Evolutionary conservation across 1,140 invertebrate genomes (phyloP).

Genomic region (Bombus superbus): DNA sequence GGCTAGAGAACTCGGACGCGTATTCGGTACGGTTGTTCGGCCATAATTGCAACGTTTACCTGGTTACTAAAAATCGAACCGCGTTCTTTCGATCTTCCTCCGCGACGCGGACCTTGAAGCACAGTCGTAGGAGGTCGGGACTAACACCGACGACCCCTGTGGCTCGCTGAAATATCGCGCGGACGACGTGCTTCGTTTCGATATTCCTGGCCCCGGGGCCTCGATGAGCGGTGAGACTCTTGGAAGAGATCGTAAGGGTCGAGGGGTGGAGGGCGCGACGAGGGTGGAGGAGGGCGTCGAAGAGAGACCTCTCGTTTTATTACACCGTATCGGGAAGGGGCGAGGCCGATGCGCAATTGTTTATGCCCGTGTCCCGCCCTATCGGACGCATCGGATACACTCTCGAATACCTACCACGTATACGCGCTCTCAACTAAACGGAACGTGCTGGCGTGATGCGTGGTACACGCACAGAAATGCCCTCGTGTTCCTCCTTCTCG

Average conservation of each 20-base stretch:
- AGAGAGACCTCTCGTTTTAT: conserved; percentile 75
- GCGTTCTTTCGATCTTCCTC: too few relatives aligned
- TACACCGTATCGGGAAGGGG: conserved; percentile 77
- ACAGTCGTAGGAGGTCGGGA: conserved; percentile 65
- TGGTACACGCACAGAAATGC: conserved; percentile 33
- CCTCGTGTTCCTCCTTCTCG: conserved; percentile 37
- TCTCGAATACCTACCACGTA: conserved; percentile 69
- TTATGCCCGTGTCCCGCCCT: conserved; percentile 81
- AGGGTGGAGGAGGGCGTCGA: conserved; percentile 45
- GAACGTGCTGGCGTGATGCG: conserved; percentile 42
- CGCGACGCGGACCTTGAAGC: conserved; percentile 46
- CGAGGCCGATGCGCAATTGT: conserved; percentile 81
- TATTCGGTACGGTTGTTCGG: conserved; percentile 3
- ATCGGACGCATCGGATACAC: conserved; percentile 79
- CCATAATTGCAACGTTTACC: conserved; percentile 64
- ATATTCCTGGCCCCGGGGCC: conserved; percentile 69
- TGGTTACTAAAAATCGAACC: conserved; percentile 51
- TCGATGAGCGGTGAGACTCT: conserved; percentile 55
- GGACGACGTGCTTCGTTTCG: conserved; percentile 70
- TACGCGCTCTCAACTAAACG: conserved; percentile 52
- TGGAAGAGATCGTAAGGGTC: conserved; percentile 37
- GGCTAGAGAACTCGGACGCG: conserved; percentile 14
- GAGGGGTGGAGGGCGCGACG: conserved; percentile 24
- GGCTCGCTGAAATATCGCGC: conserved; percentile 73
- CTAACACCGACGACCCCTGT: conserved; percentile 63